Evolutionary conservation across 92 coral and sea anemone genomes (phyloP), one percentile per base, ranked within the genome.

Genomic region (Montipora capitata): DNA sequence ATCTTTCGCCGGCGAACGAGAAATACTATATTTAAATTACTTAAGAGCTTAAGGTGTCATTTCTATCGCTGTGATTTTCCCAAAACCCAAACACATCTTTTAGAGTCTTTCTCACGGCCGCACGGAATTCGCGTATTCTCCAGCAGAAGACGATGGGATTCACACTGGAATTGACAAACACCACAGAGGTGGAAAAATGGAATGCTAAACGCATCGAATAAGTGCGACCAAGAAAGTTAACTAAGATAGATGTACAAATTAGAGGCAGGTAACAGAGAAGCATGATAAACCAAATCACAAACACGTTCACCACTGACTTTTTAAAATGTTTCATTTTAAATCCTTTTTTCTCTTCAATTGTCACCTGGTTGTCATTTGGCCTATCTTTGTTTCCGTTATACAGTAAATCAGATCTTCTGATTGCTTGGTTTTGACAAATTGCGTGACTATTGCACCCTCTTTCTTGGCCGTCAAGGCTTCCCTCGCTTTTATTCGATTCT

Each of bases 41-140:
- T n/a, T 10, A 6, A 18, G 61, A 45, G 40, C 52, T 54, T 14
- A 68, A 51, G 39, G 68, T 81, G 17, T 81, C 74, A 51, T 16
- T 20, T 81, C 18, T 51, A 12, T 43, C 9, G 17, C 12, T 52
- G 39, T 54, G 85, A 39, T 68, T 72, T 51, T 40, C 64, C 71
- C 80, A 41, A 57, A 72, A 40, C 7, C 87, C 78, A 58, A 83
- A 73, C 43, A 83, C 20, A 2, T 83, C 87, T 18, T 42, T 45
- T 0, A 83, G 78, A 13, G 87, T 83, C 62, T 73, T 83, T 27
- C 64, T 58, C 5, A 83, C 80, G 5, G 87, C 87, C 7, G 72
- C 87, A 44, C 87, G 87, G 27, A 83, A 83, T 41, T 83, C 87
- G 4, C 87, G 58, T 14, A 83, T 83, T 61, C 87, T 72, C 87